These are phyloP conservation scores for Heterodera schachtii DNA, from an alignment of 1,140 invertebrate species.

Conservation along the genomic window DNA sequence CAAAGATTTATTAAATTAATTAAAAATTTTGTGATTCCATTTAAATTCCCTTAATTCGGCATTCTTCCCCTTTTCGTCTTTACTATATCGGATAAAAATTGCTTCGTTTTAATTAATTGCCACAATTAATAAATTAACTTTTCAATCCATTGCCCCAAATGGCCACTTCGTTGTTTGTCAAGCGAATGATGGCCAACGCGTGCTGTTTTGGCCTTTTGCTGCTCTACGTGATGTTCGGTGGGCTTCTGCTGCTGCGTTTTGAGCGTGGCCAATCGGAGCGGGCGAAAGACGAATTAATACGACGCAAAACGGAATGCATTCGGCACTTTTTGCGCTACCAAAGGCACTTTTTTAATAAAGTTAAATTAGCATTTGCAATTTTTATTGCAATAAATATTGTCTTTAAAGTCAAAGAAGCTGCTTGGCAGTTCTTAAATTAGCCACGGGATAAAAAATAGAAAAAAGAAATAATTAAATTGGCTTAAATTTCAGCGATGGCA, in stretches of 20 bases:
- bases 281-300: constrained; percentile 16
- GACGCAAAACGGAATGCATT: constrained; percentile 21
- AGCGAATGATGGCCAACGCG: constrained; percentile 18
- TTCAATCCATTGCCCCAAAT: not conserved
- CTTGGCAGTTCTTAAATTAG: too few relatives aligned
- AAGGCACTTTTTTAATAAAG: too few relatives aligned
- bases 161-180: constrained; percentile 15
- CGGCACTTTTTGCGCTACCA: constrained; percentile 6
- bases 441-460: too few relatives aligned
- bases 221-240: constrained; percentile 22
- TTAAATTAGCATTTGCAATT: too few relatives aligned
- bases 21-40: not conserved
- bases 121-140: not conserved
- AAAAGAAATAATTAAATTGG: not conserved
- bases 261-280: constrained; percentile 15
- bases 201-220: constrained; percentile 25
- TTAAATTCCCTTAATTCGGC: not conserved
- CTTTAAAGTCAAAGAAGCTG: too few relatives aligned
- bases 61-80: not conserved
- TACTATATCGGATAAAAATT: not conserved
- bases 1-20: too few relatives aligned
- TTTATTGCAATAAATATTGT: too few relatives aligned
- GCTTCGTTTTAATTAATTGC: too few relatives aligned
- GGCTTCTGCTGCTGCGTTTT: constrained; percentile 20
- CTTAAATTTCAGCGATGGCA: not conserved